Percentiles rank a stretch among this genome's conserved stretches.
phyloP scores from a whole-genome alignment of 2,888 invertebrate genomes.

The Oscheius sp. region DNA sequence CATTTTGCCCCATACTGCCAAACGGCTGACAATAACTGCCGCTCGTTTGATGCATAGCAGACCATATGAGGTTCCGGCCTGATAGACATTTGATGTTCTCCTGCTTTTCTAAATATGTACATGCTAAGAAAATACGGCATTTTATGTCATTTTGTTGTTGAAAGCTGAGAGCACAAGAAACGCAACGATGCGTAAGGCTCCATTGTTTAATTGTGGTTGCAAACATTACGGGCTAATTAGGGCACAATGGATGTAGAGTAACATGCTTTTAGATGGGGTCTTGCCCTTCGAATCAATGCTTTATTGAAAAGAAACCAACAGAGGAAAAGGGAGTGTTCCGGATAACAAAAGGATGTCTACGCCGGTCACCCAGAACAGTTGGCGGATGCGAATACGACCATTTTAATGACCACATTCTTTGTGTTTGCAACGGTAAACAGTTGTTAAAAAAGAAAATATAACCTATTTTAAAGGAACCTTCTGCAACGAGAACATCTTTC shows the following conservation, averaged over 20 bases:
- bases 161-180: background rate
- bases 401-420: constrained; percentile 67
- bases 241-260: background rate
- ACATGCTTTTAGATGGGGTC: constrained; percentile 66
- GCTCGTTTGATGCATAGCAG: constrained; percentile 36
- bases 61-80: constrained; percentile 31
- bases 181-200: constrained; percentile 4
- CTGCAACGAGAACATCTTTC: constrained; percentile 68
- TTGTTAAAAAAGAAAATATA: background rate
- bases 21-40: constrained; percentile 35
- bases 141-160: background rate
- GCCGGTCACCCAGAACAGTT: constrained; percentile 63
- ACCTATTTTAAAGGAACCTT: constrained; percentile 55
- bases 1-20: constrained; percentile 34
- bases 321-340: constrained; percentile 62
- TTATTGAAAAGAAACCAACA: constrained; percentile 70
- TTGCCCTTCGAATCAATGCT: constrained; percentile 69
- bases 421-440: constrained; percentile 64
- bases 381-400: constrained; percentile 72
- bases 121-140: background rate
- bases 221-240: constrained; percentile 1
- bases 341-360: constrained; percentile 65
- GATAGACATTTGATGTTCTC: constrained; percentile 7
- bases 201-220: constrained; percentile 8
- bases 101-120: background rate